phyloP scores from a whole-genome alignment of 2,797 vertebrate species.

The Rhyacichthys aspro region DNA sequence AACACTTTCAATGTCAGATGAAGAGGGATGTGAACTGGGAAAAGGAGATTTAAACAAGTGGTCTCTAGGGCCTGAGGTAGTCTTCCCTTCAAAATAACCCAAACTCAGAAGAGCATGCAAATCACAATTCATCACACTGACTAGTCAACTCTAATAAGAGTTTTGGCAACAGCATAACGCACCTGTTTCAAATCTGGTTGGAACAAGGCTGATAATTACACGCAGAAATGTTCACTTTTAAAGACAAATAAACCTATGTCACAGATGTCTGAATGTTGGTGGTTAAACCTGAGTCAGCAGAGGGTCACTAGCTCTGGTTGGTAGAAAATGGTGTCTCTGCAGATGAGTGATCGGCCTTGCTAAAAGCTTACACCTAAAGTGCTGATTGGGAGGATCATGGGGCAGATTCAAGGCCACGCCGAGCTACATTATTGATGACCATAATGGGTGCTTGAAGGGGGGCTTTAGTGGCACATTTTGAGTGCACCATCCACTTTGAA shows the following conservation, averaged over 20 bases:
- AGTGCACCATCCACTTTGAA: constrained; percentile 26
- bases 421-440: constrained; percentile 75
- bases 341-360: constrained; percentile 21
- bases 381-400: constrained; percentile 61
- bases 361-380: constrained; percentile 61
- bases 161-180: constrained; percentile 38
- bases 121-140: background rate
- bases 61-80: constrained; percentile 12
- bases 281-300: constrained; percentile 23
- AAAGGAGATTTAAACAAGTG: constrained; percentile 27
- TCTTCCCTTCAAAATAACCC: background rate
- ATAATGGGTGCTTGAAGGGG: constrained; percentile 61
- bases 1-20: constrained; percentile 25
- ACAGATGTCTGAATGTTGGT: constrained; percentile 19
- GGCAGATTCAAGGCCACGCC: constrained; percentile 48
- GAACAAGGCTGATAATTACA: constrained; percentile 33
- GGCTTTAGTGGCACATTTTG: constrained; percentile 59
- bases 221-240: constrained; percentile 31
- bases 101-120: no score
- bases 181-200: constrained; percentile 52
- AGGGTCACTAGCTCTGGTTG: constrained; percentile 20
- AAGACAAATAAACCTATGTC: constrained; percentile 38
- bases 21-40: constrained; percentile 21
- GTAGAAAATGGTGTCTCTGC: constrained; percentile 1
- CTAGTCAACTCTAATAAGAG: constrained; percentile 9